phyloP scores from a whole-genome alignment of 1,140 invertebrate genomes.

The Drosophila micromelanica region DNA sequence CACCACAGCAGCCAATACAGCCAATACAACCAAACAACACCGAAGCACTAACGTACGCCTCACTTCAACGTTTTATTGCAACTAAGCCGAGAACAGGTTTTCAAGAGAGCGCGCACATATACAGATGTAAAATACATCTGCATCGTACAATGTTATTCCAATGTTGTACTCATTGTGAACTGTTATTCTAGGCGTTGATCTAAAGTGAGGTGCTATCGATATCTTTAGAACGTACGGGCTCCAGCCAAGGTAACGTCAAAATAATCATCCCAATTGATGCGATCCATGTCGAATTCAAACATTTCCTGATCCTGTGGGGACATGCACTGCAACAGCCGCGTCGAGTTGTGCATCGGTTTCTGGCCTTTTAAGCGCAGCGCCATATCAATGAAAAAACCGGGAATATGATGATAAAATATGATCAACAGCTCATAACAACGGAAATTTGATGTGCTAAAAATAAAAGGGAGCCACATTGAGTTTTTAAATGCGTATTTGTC shows the following conservation, averaged over 20 bases:
- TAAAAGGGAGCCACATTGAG: conserved; percentile 85
- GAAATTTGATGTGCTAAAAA: conserved; percentile 79
- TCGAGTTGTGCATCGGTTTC: no score
- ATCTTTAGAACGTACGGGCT: not conserved
- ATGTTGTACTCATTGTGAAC: conserved; percentile 7
- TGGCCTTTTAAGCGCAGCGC: conserved; percentile 83
- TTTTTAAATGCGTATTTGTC: conserved; percentile 65
- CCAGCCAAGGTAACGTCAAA: no score
- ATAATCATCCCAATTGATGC: no score
- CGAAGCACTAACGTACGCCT: conserved; percentile 45
- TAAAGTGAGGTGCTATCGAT: not conserved
- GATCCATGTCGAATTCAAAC: no score
- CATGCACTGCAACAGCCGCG: no score
- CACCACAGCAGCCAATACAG: conserved; percentile 38
- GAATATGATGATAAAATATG: conserved; percentile 86
- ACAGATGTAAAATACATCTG: not conserved
- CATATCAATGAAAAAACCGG: conserved; percentile 86
- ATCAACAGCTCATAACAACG: conserved; percentile 83
- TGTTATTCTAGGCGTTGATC: not conserved
- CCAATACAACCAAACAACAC: conserved; percentile 9
- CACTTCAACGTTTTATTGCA: conserved; percentile 54
- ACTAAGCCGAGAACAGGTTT: conserved; percentile 63
- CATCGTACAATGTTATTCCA: not conserved
- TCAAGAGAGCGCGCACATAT: conserved; percentile 17
- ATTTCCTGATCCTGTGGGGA: no score